These are phyloP conservation scores for Rhysida immarginata DNA, from an alignment of 1,140 invertebrate species.

Conservation along the genomic window DNA sequence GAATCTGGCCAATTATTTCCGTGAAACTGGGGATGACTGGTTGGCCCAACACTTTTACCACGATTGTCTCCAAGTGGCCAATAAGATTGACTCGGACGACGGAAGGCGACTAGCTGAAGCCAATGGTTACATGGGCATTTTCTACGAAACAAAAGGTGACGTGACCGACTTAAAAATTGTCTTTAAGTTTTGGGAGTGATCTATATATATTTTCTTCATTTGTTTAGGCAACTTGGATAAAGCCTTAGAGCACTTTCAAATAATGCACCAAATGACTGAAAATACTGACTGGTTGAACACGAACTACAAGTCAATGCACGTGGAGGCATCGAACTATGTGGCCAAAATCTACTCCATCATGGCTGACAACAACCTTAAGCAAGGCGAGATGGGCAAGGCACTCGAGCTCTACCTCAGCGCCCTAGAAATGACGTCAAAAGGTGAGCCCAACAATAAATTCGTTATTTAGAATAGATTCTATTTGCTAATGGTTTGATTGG, in stretches of 20 bases:
- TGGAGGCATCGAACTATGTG: background rate
- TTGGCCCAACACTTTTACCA: background rate
- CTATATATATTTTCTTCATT: background rate
- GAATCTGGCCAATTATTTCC: background rate
- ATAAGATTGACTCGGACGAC: background rate
- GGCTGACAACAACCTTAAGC: background rate
- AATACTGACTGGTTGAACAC: background rate
- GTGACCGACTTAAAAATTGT: too few species aligned
- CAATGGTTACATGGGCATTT: background rate
- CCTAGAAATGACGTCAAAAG: background rate
- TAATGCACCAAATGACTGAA: background rate
- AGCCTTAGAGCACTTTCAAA: background rate
- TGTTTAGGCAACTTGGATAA: background rate
- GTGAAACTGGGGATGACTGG: background rate
- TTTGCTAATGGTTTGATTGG: background rate
- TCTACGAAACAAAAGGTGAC: background rate
- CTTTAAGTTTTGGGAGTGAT: too few species aligned
- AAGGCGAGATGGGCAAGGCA: background rate
- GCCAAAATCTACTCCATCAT: background rate
- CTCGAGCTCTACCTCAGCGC: background rate
- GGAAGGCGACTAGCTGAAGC: constrained; percentile 4
- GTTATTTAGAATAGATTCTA: too few species aligned
- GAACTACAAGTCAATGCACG: background rate
- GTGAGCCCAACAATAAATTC: background rate
- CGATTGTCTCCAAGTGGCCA: background rate